Evolutionary conservation across 2,888 invertebrate species (phyloP).

Genomic region (Synanthedon andrenaeformis): DNA sequence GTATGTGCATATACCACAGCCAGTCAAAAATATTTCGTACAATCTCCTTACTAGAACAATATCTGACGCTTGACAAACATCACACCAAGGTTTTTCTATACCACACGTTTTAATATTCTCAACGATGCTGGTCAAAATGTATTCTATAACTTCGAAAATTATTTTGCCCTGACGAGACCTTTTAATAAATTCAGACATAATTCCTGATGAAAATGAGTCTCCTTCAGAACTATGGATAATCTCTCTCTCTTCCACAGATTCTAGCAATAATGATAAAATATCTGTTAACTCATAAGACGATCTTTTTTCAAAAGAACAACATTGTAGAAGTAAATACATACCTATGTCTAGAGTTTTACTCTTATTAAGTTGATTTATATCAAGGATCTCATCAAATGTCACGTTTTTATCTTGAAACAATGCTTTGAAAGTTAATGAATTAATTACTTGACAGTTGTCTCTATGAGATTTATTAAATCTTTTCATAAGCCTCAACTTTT

Average conservation of each 20-base stretch:
- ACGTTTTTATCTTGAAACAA: constrained; percentile 33
- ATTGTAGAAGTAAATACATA: constrained; percentile 53
- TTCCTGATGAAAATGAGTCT: constrained; percentile 29
- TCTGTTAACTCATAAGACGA: constrained; percentile 40
- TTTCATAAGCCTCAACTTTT: constrained; percentile 31
- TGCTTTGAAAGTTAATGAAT: constrained; percentile 34
- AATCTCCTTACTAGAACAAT: constrained; percentile 47
- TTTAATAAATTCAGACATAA: constrained; percentile 39
- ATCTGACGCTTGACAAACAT: constrained; percentile 46
- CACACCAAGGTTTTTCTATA: constrained; percentile 50
- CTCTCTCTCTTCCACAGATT: constrained; percentile 42
- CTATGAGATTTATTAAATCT: constrained; percentile 20
- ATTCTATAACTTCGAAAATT: constrained; percentile 67
- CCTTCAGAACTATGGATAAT: constrained; percentile 35
- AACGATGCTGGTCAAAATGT: constrained; percentile 63
- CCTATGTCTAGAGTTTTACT: constrained; percentile 29
- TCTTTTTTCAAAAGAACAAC: constrained; percentile 43
- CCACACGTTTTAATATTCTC: constrained; percentile 47
- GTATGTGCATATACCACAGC: constrained; percentile 48
- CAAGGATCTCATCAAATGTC: constrained; percentile 33
- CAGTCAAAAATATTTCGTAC: constrained; percentile 60
- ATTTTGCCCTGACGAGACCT: constrained; percentile 53
- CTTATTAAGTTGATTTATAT: constrained; percentile 19
- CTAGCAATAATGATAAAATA: constrained; percentile 50
- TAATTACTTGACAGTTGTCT: constrained; percentile 28